phyloP scores from a whole-genome alignment of 2,888 invertebrate genomes.

The Nemotelus nigrinus region DNA sequence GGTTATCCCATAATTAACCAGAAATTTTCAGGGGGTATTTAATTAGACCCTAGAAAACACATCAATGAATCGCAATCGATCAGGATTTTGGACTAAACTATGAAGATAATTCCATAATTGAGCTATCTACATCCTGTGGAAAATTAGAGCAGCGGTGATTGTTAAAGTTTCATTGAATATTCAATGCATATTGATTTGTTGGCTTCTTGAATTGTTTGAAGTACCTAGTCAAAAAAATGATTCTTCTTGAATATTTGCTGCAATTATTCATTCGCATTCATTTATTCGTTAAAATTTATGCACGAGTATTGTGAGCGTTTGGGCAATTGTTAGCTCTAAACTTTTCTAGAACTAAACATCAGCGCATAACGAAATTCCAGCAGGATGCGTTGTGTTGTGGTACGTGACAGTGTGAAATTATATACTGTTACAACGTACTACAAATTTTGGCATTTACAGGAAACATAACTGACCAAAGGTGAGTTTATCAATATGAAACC shows the following conservation, averaged over 20 bases:
- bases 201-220: too few species aligned
- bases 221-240: too few species aligned
- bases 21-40: constrained; percentile 31
- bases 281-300: too few species aligned
- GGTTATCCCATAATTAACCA: constrained; percentile 44
- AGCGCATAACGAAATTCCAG: not conserved
- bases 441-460: constrained; percentile 34
- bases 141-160: too few species aligned
- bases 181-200: too few species aligned
- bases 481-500: constrained; percentile 44
- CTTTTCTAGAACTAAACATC: too few species aligned
- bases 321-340: too few species aligned
- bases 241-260: too few species aligned
- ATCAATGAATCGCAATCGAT: constrained; percentile 34
- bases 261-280: too few species aligned
- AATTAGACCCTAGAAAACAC: constrained; percentile 38
- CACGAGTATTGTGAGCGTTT: too few species aligned
- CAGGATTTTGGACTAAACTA: constrained; percentile 11
- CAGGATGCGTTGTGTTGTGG: constrained; percentile 13
- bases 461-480: constrained; percentile 18
- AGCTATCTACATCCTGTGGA: too few species aligned
- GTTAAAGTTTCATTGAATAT: too few species aligned
- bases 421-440: constrained; percentile 3
- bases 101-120: constrained; percentile 5
- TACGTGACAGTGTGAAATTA: not conserved